phyloP scores from a whole-genome alignment of 2,888 invertebrate species.

The Synanthedon andrenaeformis region DNA sequence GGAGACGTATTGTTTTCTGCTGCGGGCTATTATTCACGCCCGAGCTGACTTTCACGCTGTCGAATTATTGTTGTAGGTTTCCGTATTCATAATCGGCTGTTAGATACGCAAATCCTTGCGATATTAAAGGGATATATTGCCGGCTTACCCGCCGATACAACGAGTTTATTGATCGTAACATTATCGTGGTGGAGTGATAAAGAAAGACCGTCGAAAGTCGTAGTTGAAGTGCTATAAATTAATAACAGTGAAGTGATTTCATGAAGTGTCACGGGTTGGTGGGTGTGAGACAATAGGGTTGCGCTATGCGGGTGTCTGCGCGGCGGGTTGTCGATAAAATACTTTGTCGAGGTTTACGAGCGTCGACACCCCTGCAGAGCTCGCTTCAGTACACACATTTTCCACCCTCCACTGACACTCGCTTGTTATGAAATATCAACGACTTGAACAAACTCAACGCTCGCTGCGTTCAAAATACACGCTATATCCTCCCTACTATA shows the following conservation, averaged over 20 bases:
- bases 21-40: conserved; percentile 58
- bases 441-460: conserved; percentile 11
- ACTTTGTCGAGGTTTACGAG: conserved; percentile 60
- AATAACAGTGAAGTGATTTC: conserved; percentile 48
- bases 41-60: conserved; percentile 57
- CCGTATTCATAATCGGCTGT: conserved; percentile 36
- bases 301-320: conserved; percentile 27
- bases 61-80: conserved; percentile 53
- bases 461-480: background rate
- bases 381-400: conserved; percentile 25
- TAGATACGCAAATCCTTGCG: background rate
- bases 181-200: background rate
- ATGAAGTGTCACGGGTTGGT: conserved; percentile 54
- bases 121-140: background rate
- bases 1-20: conserved; percentile 58
- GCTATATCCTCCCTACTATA: background rate
- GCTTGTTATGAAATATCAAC: conserved; percentile 56
- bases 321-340: conserved; percentile 52
- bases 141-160: background rate
- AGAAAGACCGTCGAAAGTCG: background rate
- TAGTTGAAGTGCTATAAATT: conserved; percentile 18
- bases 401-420: conserved; percentile 28
- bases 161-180: too few species aligned
- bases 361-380: conserved; percentile 38
- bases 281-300: conserved; percentile 52